These are phyloP conservation scores for Girardinichthys multiradiatus DNA, from an alignment of 2,113 vertebrate species.

Conservation along the genomic window DNA sequence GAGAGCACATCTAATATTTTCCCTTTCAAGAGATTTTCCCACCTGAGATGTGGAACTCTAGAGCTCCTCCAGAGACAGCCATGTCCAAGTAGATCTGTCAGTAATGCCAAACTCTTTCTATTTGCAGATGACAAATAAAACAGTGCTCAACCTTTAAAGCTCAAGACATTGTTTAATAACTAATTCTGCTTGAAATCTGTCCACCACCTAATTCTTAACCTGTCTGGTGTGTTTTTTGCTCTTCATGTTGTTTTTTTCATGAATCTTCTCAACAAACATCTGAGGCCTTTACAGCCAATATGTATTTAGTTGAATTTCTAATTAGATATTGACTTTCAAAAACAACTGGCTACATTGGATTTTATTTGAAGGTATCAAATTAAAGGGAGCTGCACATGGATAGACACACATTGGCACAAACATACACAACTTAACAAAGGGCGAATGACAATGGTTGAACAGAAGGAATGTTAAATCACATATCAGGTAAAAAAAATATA, in stretches of 20 bases:
- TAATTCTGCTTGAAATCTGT: too few species aligned
- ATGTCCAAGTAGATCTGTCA: too few species aligned
- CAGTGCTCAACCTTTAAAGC: background rate
- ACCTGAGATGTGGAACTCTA: background rate
- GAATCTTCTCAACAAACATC: too few species aligned
- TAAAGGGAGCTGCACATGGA: background rate
- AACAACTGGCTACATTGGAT: background rate
- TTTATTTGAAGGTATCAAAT: conserved; percentile 11
- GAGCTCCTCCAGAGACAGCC: background rate
- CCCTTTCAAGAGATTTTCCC: background rate
- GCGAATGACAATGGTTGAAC: background rate
- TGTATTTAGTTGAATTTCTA: too few species aligned
- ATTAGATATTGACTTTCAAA: too few species aligned
- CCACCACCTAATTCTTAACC: too few species aligned
- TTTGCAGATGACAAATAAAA: too few species aligned
- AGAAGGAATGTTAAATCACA: background rate
- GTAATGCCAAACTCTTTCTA: background rate
- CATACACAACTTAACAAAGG: background rate
- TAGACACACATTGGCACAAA: background rate
- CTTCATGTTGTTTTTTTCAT: too few species aligned
- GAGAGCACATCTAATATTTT: background rate
- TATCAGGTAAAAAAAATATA: too few species aligned
- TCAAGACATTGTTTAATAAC: too few species aligned
- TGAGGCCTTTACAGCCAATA: too few species aligned
- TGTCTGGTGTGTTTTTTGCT: too few species aligned